Evolutionary conservation across 2,113 vertebrate species (phyloP).

Genomic region (Henicopernis longicauda): DNA sequence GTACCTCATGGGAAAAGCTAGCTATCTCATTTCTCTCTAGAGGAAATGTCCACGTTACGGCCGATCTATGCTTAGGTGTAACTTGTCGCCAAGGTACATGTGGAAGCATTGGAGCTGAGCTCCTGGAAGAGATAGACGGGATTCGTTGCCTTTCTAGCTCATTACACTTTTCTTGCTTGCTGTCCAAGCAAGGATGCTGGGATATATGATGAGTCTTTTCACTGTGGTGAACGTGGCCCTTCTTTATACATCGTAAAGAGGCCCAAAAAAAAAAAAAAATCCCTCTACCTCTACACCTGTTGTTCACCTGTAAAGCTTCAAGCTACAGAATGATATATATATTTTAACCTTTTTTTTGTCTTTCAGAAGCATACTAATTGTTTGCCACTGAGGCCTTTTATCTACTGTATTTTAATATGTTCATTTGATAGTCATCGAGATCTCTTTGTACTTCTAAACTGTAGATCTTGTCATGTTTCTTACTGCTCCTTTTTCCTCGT

Average conservation of each 20-base stretch:
- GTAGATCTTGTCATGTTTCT: slow-evolving; percentile 51
- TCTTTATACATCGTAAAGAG: slow-evolving; percentile 62
- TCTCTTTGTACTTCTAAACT: slow-evolving; percentile 49
- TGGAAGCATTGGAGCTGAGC: slow-evolving; percentile 46
- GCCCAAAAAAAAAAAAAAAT: slow-evolving; percentile 49
- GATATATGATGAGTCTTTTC: slow-evolving; percentile 63
- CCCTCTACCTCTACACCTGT: slow-evolving; percentile 60
- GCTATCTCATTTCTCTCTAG: slow-evolving; percentile 26
- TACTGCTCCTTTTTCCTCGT: slow-evolving; percentile 38
- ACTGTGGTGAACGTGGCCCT: slow-evolving; percentile 65
- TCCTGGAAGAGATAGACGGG: slow-evolving; percentile 47
- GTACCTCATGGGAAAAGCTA: slow-evolving; percentile 52
- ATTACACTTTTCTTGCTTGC: slow-evolving; percentile 57
- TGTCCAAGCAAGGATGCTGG: slow-evolving; percentile 61
- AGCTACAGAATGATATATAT: slow-evolving; percentile 40
- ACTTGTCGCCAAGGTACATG: slow-evolving; percentile 30
- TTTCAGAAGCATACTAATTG: slow-evolving; percentile 55
- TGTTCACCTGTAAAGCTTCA: slow-evolving; percentile 58
- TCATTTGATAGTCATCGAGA: slow-evolving; percentile 46
- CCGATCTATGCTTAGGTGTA: not conserved
- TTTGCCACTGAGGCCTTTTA: slow-evolving; percentile 61
- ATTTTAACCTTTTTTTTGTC: slow-evolving; percentile 55
- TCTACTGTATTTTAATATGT: slow-evolving; percentile 51
- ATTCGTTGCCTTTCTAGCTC: slow-evolving; percentile 57
- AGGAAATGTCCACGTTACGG: not conserved